These are phyloP conservation scores for Empis livida DNA, from an alignment of 2,888 invertebrate species.

Conservation along the genomic window DNA sequence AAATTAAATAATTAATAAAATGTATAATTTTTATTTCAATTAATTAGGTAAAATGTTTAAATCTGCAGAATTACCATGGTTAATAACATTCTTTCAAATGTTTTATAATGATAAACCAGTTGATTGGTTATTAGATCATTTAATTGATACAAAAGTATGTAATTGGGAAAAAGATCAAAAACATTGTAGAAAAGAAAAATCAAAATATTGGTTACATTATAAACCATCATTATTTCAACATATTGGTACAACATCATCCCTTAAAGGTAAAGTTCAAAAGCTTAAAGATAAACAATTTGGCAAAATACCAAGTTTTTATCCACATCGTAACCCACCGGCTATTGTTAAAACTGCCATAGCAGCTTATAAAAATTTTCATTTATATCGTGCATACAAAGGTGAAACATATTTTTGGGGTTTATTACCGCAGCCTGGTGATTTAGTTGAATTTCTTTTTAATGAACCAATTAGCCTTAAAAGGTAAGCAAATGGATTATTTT, in stretches of 20 bases:
- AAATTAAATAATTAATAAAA: not conserved
- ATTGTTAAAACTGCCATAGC: constrained; percentile 58
- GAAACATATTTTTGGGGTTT: constrained; percentile 86
- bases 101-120: constrained; percentile 94
- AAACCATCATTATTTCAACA: constrained; percentile 91
- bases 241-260: constrained; percentile 85
- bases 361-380: constrained; percentile 63
- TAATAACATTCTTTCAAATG: constrained; percentile 87
- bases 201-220: constrained; percentile 69
- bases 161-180: constrained; percentile 71
- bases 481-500: no score
- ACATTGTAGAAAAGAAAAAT: constrained; percentile 65
- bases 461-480: constrained; percentile 55
- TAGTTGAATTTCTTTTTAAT: constrained; percentile 64
- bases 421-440: constrained; percentile 69
- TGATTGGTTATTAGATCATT: constrained; percentile 88
- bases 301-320: constrained; percentile 61
- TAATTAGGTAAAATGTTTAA: constrained; percentile 71
- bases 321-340: constrained; percentile 66
- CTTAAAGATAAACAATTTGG: constrained; percentile 88
- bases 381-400: constrained; percentile 73
- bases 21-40: no score
- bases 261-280: constrained; percentile 93
- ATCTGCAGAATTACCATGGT: constrained; percentile 69
- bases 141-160: constrained; percentile 82